Conservation (phyloP, 2,888 invertebrate genomes). For the Cryptocephalus moraei region DNA sequence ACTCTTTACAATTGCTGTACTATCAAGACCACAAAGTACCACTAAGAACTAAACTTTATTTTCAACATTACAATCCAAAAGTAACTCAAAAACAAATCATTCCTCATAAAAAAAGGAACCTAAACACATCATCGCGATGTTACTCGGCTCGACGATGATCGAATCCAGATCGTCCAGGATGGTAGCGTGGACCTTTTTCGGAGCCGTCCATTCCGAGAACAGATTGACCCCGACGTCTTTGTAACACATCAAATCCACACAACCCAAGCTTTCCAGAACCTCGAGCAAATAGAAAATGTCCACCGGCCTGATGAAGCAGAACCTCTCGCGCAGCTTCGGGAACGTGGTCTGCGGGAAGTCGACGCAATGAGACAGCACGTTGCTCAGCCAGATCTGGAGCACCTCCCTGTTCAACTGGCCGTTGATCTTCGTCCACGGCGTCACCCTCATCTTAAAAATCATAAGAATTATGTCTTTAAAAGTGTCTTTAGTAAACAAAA, state of each 20-base stretch:
- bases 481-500: no score
- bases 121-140: constrained; percentile 16
- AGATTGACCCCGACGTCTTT: constrained; percentile 33
- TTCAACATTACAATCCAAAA: background rate
- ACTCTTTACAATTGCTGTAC: no score
- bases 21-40: no score
- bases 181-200: constrained; percentile 18
- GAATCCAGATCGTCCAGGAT: constrained; percentile 23
- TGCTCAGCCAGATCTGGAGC: constrained; percentile 58
- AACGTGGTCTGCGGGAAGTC: constrained; percentile 49
- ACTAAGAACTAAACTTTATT: background rate
- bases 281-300: constrained; percentile 51
- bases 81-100: background rate
- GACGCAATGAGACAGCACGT: constrained; percentile 55
- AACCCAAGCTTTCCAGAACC: constrained; percentile 46
- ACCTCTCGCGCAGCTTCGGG: constrained; percentile 46
- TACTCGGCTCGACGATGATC: constrained; percentile 19
- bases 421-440: constrained; percentile 68
- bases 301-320: constrained; percentile 55
- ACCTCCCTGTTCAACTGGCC: constrained; percentile 58
- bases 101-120: constrained; percentile 16
- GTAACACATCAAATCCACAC: constrained; percentile 39
- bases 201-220: constrained; percentile 28
- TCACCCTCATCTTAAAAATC: constrained; percentile 25
- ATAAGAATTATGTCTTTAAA: no score